Conservation (phyloP, 1,140 invertebrate species). For the Drosophila pallidifrons region DNA sequence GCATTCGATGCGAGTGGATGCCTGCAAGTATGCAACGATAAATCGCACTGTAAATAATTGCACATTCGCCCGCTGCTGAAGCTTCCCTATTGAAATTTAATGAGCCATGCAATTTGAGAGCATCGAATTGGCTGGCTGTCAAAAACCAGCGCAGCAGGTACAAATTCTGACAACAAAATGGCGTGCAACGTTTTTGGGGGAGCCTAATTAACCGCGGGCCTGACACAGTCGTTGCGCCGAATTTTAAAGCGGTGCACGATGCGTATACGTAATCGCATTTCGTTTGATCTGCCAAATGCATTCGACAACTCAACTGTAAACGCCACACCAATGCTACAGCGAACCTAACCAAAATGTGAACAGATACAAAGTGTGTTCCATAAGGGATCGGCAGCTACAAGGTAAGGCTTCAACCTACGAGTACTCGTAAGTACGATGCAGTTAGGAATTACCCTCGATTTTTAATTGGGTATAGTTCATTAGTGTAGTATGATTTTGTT, state of each 20-base stretch:
- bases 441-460: too few relatives aligned
- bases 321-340: slow-evolving; percentile 17
- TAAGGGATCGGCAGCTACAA: slow-evolving; percentile 12
- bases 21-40: slow-evolving; percentile 52
- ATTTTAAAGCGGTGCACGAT: slow-evolving; percentile 21
- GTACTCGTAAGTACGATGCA: too few relatives aligned
- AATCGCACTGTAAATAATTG: slow-evolving; percentile 26
- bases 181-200: slow-evolving; percentile 46
- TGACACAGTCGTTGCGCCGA: slow-evolving; percentile 37
- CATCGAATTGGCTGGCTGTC: slow-evolving; percentile 64
- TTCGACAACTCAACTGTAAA: slow-evolving; percentile 40
- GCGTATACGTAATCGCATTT: slow-evolving; percentile 65
- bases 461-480: too few relatives aligned
- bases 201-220: slow-evolving; percentile 58
- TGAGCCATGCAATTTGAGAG: slow-evolving; percentile 61
- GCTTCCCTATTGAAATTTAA: slow-evolving; percentile 53
- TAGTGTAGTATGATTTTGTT: too few relatives aligned
- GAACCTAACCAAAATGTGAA: slow-evolving; percentile 21
- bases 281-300: slow-evolving; percentile 55
- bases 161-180: slow-evolving; percentile 62
- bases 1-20: slow-evolving; percentile 15
- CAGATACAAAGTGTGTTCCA: slow-evolving; percentile 20
- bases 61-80: slow-evolving; percentile 15
- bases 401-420: background rate
- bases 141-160: slow-evolving; percentile 56